Evolutionary conservation across 2,888 invertebrate species (phyloP), one percentile per base, ranked within the genome.

Genomic region (Rhaphigaster nebulosa): DNA sequence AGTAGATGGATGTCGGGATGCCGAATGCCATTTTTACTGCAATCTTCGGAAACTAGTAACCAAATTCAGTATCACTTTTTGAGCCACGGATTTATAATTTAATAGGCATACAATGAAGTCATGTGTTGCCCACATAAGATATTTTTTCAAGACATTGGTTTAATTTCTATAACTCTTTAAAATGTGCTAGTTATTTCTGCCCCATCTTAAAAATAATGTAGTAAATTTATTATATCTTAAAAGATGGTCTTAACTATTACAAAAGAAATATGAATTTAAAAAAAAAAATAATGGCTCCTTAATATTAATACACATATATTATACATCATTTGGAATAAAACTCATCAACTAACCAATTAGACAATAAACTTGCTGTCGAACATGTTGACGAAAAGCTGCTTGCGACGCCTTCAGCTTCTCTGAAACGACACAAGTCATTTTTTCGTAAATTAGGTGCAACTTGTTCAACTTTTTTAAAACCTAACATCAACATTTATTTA

Each of bases 351-450:
- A 90, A 92, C 92, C 92, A 91, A 92, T 92, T 92, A n/a, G 92
- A 92, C 60, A 92, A 91, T 56, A 92, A 92, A 91, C 92, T 92
- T 26, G 90, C 91, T 8, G 91, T 92, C 26, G 94, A 94, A 91
- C 93, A 94, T 88, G 92, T 91, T 41, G 92, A 92, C 6, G 92
- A 92, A 90, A 90, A 91, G 91, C 92, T 92, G 91, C 91, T 91
- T 52, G 90, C 90, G 45, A 88, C 89, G n/a, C 88, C 90, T 65
- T 92, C 92, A 29, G 90, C 89, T 87, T 91, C 92, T 88, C 92
- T 92, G 91, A 60, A 92, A 91, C 52, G 76, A 89, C 89, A 84
- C 45, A 84, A 84, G 84, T 84, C 84, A 84, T 45, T 84, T 84
- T 84, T 84, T 84, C 45, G 41, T 84, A 76, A 76, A 76, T 76